Conservation (phyloP, 2,888 invertebrate genomes). For the Limnephilus lunatus region DNA sequence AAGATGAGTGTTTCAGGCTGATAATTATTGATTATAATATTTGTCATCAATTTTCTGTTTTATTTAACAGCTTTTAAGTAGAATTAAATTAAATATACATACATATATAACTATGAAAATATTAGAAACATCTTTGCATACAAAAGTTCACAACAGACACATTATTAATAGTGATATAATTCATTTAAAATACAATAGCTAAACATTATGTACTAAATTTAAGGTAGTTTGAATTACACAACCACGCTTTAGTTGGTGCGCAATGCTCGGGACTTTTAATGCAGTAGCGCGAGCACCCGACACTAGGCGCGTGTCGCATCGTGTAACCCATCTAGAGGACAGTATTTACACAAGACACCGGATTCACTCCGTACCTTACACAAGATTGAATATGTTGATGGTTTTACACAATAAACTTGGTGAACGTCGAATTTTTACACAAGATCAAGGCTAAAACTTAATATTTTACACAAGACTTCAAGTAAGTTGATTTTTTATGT, state of each 20-base stretch:
- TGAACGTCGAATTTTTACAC: neutral
- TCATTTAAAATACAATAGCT: slow-evolving; percentile 23
- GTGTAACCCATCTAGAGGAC: slow-evolving; percentile 24
- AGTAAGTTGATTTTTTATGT: too few relatives aligned
- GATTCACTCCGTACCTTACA: neutral
- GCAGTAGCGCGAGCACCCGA: slow-evolving; percentile 3
- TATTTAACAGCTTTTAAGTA: neutral
- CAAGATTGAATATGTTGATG: neutral
- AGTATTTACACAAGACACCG: slow-evolving; percentile 25
- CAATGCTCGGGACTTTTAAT: slow-evolving; percentile 17
- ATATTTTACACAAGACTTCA: neutral
- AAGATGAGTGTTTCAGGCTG: too few relatives aligned
- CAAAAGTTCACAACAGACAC: slow-evolving; percentile 38
- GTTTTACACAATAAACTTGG: neutral
- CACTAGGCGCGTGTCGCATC: slow-evolving; percentile 27
- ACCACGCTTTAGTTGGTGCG: slow-evolving; percentile 25
- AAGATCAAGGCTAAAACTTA: neutral
- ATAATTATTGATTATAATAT: too few relatives aligned
- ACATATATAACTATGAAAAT: neutral
- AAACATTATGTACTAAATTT: neutral
- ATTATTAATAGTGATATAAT: slow-evolving; percentile 35
- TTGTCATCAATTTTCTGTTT: neutral
- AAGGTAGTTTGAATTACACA: slow-evolving; percentile 5
- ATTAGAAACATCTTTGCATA: slow-evolving; percentile 22
- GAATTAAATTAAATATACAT: neutral